Base-by-base conservation (phyloP, 2,888 invertebrate genomes). In the Cybosia mesomella region DNA sequence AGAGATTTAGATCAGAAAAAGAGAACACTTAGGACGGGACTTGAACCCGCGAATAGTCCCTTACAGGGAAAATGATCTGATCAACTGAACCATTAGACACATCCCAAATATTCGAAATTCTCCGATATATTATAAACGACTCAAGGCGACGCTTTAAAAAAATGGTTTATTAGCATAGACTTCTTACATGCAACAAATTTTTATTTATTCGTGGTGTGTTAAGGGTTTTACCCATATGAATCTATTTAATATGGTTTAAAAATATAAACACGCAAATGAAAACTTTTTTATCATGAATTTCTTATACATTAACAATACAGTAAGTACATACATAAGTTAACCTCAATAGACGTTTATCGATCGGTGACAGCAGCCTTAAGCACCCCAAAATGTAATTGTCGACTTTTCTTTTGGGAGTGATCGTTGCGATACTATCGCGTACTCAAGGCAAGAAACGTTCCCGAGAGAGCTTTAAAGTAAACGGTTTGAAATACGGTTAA, bases 401-500 rank as follows among this genome's bases (percentile, higher is more conserved):
- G 22, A n/a, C 24, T 55, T 55, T 54, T 34, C 21, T 15, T 34
- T 36, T 63, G 54, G 22, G 10, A 10, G 21, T 54, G 54, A 54
- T 54, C 54, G 15, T 54, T 8, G 34, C 22, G 22, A 54, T 63
- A 54, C 18, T 34, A 24, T 54, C 36, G 18, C 54, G 60, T 11
- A 13, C 49, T 59, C 21, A 22, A 54, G 32, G 54, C 64, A 28
- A 61, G 43, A 55, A 68, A 32, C 5, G 2, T 22, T n/a, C 32
- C 15, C 32, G 10, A 64, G 54, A 64, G 36, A 53, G 57, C 32
- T 43, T 61, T 54, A 28, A 39, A 67, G 32, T 18, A 39, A 39
- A 49, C 18, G 57, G 60, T 49, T n/a, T 64, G 34, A 63, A 64
- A 55, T 57, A 55, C 60, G 34, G 57, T 34, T 36, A 57, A 11